Conservation (phyloP, 2,888 invertebrate genomes). For the Taphrorychus bicolor region DNA sequence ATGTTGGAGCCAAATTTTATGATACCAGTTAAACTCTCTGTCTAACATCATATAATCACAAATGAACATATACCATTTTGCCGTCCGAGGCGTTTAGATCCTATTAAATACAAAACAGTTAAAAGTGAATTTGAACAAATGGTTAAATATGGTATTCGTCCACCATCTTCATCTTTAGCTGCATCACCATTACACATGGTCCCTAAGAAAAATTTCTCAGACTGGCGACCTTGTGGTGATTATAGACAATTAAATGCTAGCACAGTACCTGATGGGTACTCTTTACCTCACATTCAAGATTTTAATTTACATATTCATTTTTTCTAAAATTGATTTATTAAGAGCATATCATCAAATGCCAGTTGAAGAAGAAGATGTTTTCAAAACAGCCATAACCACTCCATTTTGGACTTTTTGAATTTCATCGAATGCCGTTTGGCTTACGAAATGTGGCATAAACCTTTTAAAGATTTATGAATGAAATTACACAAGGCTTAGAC, state of each 20-base stretch:
- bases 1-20: not conserved
- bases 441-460: not conserved
- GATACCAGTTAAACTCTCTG: not conserved
- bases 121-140: no score
- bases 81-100: not conserved
- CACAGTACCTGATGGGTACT: no score
- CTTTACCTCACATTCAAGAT: conserved; percentile 6
- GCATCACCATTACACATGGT: no score
- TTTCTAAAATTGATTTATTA: conserved; percentile 2
- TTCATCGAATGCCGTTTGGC: not conserved
- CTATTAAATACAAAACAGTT: no score
- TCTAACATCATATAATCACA: not conserved
- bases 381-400: conserved; percentile 7
- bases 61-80: not conserved
- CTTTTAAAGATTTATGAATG: not conserved
- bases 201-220: no score
- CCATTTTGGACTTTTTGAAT: conserved; percentile 7
- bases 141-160: no score
- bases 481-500: no score
- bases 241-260: no score
- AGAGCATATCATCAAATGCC: conserved; percentile 4
- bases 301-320: not conserved
- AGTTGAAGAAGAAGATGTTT: not conserved
- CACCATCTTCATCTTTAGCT: no score
- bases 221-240: no score